A percentile compares a stretch with the other conserved stretches of the same genome.
These are phyloP conservation scores for Butorides virescens DNA, from an alignment of 2,113 vertebrate genomes.

Conservation along the genomic window DNA sequence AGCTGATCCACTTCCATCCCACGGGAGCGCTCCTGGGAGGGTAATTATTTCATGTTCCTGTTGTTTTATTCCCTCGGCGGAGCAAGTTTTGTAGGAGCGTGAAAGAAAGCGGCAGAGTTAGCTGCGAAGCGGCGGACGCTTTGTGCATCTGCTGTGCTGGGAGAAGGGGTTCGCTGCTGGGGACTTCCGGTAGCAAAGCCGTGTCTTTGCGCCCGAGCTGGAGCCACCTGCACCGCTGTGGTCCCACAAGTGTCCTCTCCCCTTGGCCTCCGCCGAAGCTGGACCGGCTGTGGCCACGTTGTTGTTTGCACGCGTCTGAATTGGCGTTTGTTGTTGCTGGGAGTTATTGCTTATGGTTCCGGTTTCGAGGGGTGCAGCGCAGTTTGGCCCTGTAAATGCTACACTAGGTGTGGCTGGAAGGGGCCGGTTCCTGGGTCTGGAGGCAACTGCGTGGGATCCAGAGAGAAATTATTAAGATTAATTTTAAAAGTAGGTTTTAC, in stretches of 20 bases:
- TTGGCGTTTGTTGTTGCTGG: not conserved
- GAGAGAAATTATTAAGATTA: not conserved
- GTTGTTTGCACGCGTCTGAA: not conserved
- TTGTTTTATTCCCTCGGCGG: not conserved
- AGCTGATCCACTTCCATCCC: not conserved
- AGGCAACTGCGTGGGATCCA: not conserved
- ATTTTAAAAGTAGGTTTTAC: not conserved
- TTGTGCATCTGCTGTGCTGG: not conserved
- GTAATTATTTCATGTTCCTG: not conserved
- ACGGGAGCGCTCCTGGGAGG: not conserved
- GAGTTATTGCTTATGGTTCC: not conserved
- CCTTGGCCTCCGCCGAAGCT: not conserved
- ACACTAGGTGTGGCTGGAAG: not conserved
- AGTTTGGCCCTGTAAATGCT: not conserved
- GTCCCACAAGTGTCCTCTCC: not conserved
- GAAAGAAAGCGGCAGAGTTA: not conserved
- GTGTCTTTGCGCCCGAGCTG: not conserved
- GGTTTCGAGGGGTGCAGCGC: not conserved
- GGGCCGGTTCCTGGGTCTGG: not conserved
- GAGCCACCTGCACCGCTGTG: accelerated
- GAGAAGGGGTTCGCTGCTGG: not conserved
- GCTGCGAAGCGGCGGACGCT: not conserved
- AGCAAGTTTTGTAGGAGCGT: not conserved
- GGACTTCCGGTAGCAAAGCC: accelerated
- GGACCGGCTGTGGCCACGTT: not conserved